Percentiles rank a stretch among this genome's conserved stretches.
Evolutionary conservation across 2,113 vertebrate genomes (phyloP).

Genomic region (Albula goreensis): DNA sequence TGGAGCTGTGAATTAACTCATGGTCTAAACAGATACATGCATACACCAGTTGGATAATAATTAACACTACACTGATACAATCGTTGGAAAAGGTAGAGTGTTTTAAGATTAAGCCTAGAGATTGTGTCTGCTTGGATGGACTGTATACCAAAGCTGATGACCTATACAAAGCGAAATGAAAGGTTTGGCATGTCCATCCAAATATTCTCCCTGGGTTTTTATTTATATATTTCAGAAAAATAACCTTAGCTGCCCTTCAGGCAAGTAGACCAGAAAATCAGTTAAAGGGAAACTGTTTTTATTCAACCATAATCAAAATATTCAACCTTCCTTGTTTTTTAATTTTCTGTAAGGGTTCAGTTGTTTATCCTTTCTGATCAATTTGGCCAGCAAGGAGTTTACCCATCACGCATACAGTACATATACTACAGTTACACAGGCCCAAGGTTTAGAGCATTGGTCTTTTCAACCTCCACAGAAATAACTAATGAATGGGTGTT

Average conservation of each 20-base stretch:
- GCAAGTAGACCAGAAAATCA: not conserved
- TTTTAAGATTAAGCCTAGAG: not conserved
- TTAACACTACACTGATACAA: not conserved
- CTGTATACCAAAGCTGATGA: not conserved
- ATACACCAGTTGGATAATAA: not conserved
- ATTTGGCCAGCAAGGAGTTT: too few species aligned
- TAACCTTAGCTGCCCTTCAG: not conserved
- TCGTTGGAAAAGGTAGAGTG: not conserved
- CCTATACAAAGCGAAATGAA: not conserved
- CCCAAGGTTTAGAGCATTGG: too few species aligned
- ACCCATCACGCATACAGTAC: too few species aligned
- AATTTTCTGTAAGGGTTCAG: too few species aligned
- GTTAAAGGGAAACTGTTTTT: not conserved
- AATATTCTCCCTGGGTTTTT: not conserved
- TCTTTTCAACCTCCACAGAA: not conserved
- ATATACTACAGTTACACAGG: too few species aligned
- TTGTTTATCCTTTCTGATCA: not conserved
- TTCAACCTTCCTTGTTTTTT: not conserved
- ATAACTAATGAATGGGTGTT: not conserved
- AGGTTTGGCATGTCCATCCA: not conserved
- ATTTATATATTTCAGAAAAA: not conserved
- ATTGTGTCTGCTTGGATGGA: not conserved
- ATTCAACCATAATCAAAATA: not conserved
- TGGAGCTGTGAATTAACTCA: conserved; percentile 5
- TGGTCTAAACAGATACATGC: not conserved